phyloP scores from a whole-genome alignment of 2,113 vertebrate genomes.

The Parotia lawesii region DNA sequence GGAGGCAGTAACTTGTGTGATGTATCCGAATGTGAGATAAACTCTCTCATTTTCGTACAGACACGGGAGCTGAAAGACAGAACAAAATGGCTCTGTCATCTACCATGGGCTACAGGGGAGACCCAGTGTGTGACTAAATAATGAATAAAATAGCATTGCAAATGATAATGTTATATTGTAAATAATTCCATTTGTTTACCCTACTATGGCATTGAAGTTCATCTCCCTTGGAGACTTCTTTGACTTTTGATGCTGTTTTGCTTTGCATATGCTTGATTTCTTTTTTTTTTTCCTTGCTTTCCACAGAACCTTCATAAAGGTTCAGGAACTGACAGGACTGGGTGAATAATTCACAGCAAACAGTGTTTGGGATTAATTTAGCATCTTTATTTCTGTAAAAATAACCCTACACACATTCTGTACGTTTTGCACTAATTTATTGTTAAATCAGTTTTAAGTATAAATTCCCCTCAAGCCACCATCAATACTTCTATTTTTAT shows the following conservation, averaged over 20 bases:
- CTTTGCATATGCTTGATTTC: constrained; percentile 16
- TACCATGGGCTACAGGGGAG: neutral
- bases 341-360: constrained; percentile 34
- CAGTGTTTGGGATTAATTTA: neutral
- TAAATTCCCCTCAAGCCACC: neutral
- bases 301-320: neutral
- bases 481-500: constrained; percentile 14
- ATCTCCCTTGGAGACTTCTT: constrained; percentile 38
- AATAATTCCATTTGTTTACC: constrained; percentile 64
- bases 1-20: neutral
- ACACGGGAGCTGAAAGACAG: neutral
- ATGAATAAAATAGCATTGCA: constrained; percentile 53
- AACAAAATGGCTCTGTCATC: neutral
- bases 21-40: neutral
- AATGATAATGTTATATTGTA: constrained; percentile 35
- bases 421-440: constrained; percentile 2
- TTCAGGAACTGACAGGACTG: neutral
- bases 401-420: neutral
- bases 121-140: constrained; percentile 34
- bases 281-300: neutral
- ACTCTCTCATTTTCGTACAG: neutral
- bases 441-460: constrained; percentile 12
- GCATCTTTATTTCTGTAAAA: constrained; percentile 12
- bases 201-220: constrained; percentile 35
- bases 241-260: constrained; percentile 55